These are phyloP conservation scores for Mythimna lalbum DNA, from an alignment of 2,888 invertebrate genomes.

Conservation along the genomic window DNA sequence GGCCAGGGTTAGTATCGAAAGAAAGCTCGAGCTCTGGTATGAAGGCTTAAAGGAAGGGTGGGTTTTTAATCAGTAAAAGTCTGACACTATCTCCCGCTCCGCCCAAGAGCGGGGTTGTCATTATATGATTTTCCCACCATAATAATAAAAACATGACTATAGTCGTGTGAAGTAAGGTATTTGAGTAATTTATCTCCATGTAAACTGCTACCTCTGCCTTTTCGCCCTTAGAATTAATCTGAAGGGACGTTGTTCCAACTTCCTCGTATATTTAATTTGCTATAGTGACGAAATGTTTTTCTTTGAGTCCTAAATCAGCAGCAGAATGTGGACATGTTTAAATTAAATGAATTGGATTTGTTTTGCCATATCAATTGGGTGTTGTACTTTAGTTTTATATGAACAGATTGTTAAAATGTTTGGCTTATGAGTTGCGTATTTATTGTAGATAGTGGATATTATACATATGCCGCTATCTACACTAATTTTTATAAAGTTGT, in stretches of 20 bases:
- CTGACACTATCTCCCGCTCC: too few species aligned
- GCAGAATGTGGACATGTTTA: slow-evolving; percentile 11
- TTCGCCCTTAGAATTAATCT: slow-evolving; percentile 24
- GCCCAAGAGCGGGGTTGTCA: too few species aligned
- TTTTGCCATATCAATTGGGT: slow-evolving; percentile 13
- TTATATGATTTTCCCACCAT: too few species aligned
- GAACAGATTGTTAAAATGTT: background rate
- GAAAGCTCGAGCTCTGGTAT: too few species aligned
- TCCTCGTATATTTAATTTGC: slow-evolving; percentile 41
- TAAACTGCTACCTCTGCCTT: slow-evolving; percentile 35
- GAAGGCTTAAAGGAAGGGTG: too few species aligned
- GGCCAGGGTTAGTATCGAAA: too few species aligned
- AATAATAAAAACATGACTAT: too few species aligned
- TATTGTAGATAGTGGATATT: too few species aligned
- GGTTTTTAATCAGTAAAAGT: too few species aligned
- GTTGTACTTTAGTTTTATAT: background rate
- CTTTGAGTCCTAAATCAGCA: slow-evolving; percentile 53
- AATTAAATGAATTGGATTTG: slow-evolving; percentile 35
- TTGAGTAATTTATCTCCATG: slow-evolving; percentile 37
- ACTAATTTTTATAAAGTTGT: too few species aligned
- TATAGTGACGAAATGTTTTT: slow-evolving; percentile 29
- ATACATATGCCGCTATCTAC: too few species aligned
- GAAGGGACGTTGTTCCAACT: slow-evolving; percentile 27
- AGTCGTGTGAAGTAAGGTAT: slow-evolving; percentile 6
- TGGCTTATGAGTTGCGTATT: background rate